Base-by-base conservation (phyloP, 2,888 invertebrate species). In the Sminthurinus aureus region DNA sequence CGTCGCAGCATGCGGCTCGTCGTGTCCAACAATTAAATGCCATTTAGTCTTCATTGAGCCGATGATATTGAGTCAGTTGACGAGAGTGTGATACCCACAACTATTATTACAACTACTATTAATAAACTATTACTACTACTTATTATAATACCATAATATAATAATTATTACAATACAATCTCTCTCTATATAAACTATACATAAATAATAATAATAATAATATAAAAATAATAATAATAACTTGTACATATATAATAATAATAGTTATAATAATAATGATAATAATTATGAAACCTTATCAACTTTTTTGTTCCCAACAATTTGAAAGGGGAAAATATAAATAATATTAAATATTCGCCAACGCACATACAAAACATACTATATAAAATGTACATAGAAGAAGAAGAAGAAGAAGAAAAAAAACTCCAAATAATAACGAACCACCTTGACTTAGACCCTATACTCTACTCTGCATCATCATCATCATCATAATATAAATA, bases 1-100 rank as follows among this genome's bases (percentile, higher is more conserved):
- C 77, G 50, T 52, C 83, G 78, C 78, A 77, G 64, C 83, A 78
- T 69, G 58, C 84, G 20, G 82, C 84, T 79, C 84, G 82, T 82
- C 84, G 82, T 84, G 84, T 81, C 84, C 84, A 84, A 76, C 84
- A 84, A 71, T 76, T 84, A 76, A 84, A 84, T 58, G 84, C 81
- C 84, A 84, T 84, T 84, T 84, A 84, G 81, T 84, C 75, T 81
- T 81, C 73, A 75, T 73, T 64, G 18, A 64, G 18, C 38, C 64
- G 12, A 22, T 18, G n/a, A 50, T n/a, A 64, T 20, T 13, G 58
- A 76, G 22, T n/a, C 18, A 22, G 20, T 20, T 20, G 26, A 50
- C 66, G 80, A 67, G 80, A 80, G 80, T 80, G 80, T 80, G 80
- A 80, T 80, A 80, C 80, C 80, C 71, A 80, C 71, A 50, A 75